Evolutionary conservation across 2,113 vertebrate species (phyloP), one percentile per base, ranked within the genome.

Genomic region (Halcyon senegalensis): DNA sequence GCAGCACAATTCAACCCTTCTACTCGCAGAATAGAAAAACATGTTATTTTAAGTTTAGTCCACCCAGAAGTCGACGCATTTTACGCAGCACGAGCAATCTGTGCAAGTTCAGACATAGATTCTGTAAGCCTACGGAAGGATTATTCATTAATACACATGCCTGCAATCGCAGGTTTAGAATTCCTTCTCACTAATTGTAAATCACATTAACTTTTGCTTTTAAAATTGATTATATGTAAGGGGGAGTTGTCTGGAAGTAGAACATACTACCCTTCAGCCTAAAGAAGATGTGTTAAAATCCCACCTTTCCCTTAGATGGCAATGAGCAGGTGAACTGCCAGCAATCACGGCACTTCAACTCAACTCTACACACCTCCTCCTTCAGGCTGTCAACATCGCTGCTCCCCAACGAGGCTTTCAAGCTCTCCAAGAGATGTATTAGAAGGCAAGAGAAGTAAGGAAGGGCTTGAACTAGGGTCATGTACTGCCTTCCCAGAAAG

Each of bases 151-250:
- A 92, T 93, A 89, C 37, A 60, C 76, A 55, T 68, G 80, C 64
- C 77, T 90, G 89, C 70, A 91, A 96, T 86, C 95, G 87, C 79
- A 94, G 89, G 89, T 86, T 91, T 77, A 95, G 90, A 90, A 91
- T 94, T 88, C 82, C 82, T 95, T 80, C 86, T 86, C 39, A 0
- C 92, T 85, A 93, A 95, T 96, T 95, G 96, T 85, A 96, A 96
- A 95, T 93, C 9, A 5, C 94, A 96, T 96, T 95, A 96, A 94
- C 88, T 96, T 94, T 83, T 92, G 85, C 95, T 87, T 96, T 96
- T 97, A 96, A 94, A 94, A 95, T 91, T 91, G 93, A 94, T 91
- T 92, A 80, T 46, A 93, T 3, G 9, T 91, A 96, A 95, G 37
- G 0, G 50, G 48, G 74, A 96, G 91, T 87, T 87, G 91, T 92